Percentiles rank a stretch among this genome's conserved stretches.
Evolutionary conservation across 2,888 invertebrate genomes (phyloP).

Genomic region (Megalurothrips usitatus): DNA sequence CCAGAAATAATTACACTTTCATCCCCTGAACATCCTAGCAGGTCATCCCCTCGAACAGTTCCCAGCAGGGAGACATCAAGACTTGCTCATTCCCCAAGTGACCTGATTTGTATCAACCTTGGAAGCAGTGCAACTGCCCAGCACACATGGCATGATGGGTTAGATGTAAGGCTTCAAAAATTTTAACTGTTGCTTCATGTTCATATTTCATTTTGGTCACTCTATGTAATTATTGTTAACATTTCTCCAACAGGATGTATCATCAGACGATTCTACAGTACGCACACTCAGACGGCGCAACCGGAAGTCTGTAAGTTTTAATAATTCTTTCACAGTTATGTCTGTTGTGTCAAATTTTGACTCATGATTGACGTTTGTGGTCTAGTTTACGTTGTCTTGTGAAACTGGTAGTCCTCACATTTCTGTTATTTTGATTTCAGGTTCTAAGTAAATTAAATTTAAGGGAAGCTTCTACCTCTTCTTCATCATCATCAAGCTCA

Average conservation of each 20-base stretch:
- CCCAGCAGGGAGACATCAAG: background rate
- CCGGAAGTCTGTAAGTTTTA: background rate
- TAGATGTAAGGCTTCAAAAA: background rate
- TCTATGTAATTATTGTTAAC: background rate
- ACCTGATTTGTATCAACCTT: background rate
- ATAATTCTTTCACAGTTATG: no score
- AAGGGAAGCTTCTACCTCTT: background rate
- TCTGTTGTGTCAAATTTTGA: no score
- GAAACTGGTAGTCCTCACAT: no score
- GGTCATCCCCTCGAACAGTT: background rate
- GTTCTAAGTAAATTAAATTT: background rate
- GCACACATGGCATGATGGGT: background rate
- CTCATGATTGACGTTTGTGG: no score
- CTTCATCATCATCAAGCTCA: background rate
- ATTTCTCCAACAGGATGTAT: background rate
- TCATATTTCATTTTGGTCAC: no score
- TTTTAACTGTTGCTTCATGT: no score
- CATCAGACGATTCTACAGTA: background rate
- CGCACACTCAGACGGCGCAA: no score
- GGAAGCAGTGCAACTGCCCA: background rate
- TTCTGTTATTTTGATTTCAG: no score
- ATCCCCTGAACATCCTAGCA: background rate
- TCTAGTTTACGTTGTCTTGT: no score
- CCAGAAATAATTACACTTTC: conserved; percentile 57
- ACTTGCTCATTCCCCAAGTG: background rate